phyloP scores from a whole-genome alignment of 2,113 vertebrate species.

The Psephotus haematonotus region DNA sequence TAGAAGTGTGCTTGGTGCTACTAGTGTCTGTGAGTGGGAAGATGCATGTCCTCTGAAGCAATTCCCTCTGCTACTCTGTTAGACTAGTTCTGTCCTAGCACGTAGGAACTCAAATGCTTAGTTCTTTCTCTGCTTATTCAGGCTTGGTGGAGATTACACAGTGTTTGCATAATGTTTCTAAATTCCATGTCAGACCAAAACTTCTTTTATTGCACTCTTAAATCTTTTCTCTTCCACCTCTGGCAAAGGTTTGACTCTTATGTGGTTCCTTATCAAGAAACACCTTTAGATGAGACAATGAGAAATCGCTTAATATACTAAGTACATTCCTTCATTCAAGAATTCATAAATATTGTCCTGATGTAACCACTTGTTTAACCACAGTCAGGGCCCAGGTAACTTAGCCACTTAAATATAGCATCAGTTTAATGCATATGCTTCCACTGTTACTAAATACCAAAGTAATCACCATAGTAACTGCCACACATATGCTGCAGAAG shows the following conservation, averaged over 20 bases:
- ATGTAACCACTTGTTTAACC: background rate
- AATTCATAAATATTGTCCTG: background rate
- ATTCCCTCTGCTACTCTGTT: background rate
- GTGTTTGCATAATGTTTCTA: background rate
- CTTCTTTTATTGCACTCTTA: background rate
- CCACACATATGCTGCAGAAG: fast-evolving
- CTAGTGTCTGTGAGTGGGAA: background rate
- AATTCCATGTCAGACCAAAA: background rate
- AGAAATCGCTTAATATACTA: background rate
- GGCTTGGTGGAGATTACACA: background rate
- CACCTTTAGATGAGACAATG: background rate
- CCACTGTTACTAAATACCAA: background rate
- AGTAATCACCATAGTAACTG: background rate
- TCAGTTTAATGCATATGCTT: background rate
- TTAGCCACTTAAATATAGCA: background rate
- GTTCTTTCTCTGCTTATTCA: background rate
- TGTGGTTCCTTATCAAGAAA: background rate
- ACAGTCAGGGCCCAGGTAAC: background rate
- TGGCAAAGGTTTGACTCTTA: background rate
- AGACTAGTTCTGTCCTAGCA: background rate
- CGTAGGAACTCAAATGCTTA: fast-evolving
- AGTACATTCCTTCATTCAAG: background rate
- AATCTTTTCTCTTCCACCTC: background rate
- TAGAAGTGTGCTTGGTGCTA: background rate
- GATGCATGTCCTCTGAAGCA: background rate